phyloP scores from a whole-genome alignment of 2,113 vertebrate genomes.

The Gobio gobio region DNA sequence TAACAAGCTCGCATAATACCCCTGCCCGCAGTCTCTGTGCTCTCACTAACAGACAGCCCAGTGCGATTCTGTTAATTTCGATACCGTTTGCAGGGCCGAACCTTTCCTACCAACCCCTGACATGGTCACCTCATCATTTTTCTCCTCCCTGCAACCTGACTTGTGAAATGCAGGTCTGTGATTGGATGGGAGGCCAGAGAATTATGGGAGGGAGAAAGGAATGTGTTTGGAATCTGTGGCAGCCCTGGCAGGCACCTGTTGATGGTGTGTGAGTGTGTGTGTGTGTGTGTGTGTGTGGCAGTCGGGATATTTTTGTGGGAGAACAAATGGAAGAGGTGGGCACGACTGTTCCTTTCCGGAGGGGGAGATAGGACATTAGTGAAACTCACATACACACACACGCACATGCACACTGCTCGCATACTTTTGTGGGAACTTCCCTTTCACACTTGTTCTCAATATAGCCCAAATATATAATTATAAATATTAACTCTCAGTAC shows the following conservation, averaged over 20 bases:
- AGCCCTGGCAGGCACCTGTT: conserved; percentile 75
- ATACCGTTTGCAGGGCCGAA: background rate
- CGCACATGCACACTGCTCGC: background rate
- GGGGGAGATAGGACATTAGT: conserved; percentile 38
- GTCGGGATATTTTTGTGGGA: conserved; percentile 70
- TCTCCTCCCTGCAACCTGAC: background rate
- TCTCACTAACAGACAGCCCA: background rate
- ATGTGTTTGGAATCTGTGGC: conserved; percentile 69
- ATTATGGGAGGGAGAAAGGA: conserved; percentile 69
- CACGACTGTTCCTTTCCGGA: conserved; percentile 31
- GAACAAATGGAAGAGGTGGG: conserved; percentile 57
- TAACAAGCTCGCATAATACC: conserved; percentile 22
- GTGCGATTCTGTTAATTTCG: background rate
- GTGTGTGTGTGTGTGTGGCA: conserved; percentile 52
- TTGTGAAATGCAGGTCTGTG: conserved; percentile 6
- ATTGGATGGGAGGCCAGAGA: conserved; percentile 11
- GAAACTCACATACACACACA: background rate
- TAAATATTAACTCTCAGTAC: background rate
- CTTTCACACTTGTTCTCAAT: conserved; percentile 16
- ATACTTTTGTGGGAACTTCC: conserved; percentile 24
- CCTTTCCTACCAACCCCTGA: conserved; percentile 4
- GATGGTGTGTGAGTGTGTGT: conserved; percentile 64
- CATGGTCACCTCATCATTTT: conserved; percentile 17
- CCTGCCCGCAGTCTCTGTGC: background rate
- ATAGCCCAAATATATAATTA: conserved; percentile 1